phyloP scores from a whole-genome alignment of 2,888 invertebrate genomes.

The Ennomos quercinarius region DNA sequence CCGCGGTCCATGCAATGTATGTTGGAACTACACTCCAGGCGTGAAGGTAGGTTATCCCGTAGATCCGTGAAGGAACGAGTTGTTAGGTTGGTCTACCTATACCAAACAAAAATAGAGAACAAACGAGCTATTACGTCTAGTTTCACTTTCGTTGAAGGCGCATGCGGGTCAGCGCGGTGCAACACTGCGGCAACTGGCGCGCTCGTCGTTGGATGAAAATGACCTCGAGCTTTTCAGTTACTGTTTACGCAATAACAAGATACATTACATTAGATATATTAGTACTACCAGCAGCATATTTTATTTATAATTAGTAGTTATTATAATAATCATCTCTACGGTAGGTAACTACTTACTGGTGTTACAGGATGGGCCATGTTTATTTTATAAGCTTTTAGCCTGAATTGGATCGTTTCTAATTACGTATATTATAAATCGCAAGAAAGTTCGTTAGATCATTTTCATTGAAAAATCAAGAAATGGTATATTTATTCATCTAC shows the following conservation, averaged over 20 bases:
- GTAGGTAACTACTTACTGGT: too few relatives aligned
- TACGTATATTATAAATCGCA: too few relatives aligned
- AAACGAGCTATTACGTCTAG: conserved; percentile 61
- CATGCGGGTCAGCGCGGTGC: conserved; percentile 64
- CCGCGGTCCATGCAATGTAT: conserved; percentile 8
- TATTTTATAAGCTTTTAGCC: too few relatives aligned
- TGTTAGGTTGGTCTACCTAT: conserved; percentile 32
- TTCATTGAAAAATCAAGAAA: too few relatives aligned
- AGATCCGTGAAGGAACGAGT: conserved; percentile 29
- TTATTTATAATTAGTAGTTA: too few relatives aligned
- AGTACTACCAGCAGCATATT: neutral
- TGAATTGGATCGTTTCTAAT: too few relatives aligned
- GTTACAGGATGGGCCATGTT: too few relatives aligned
- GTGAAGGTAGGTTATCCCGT: conserved; percentile 18
- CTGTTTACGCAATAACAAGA: conserved; percentile 19
- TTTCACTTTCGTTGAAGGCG: conserved; percentile 74
- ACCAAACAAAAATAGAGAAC: conserved; percentile 60
- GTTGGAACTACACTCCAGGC: neutral
- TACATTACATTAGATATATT: conserved; percentile 8
- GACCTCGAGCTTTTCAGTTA: conserved; percentile 20
- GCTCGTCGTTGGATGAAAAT: conserved; percentile 9
- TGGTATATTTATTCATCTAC: too few relatives aligned
- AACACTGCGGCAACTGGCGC: conserved; percentile 50
- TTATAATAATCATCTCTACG: too few relatives aligned
- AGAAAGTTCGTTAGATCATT: too few relatives aligned